phyloP scores from a whole-genome alignment of 2,113 vertebrate genomes.

The Sceloporus undulatus region DNA sequence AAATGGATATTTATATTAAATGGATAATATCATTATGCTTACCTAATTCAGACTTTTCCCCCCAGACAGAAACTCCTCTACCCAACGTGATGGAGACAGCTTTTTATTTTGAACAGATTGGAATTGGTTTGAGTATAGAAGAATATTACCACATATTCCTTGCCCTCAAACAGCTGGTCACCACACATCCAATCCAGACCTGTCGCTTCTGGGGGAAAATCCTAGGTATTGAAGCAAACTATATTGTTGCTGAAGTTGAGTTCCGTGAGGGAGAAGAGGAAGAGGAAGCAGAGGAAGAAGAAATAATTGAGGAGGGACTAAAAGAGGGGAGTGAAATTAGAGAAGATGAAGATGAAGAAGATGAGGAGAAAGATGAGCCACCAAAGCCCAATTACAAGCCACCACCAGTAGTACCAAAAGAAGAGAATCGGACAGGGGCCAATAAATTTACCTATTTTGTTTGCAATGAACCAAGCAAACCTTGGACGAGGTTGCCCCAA shows the following conservation, averaged over 20 bases:
- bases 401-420: conserved; percentile 83
- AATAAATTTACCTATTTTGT: conserved; percentile 96
- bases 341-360: conserved; percentile 61
- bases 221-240: conserved; percentile 86
- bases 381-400: conserved; percentile 84
- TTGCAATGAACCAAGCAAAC: conserved; percentile 88
- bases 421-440: conserved; percentile 83
- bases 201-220: conserved; percentile 97
- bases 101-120: conserved; percentile 93
- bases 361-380: conserved; percentile 71
- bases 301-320: conserved; percentile 59
- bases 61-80: conserved; percentile 81
- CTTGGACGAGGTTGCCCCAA: conserved; percentile 89
- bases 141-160: conserved; percentile 91
- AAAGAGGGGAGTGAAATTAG: conserved; percentile 38
- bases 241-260: conserved; percentile 91
- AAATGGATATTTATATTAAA: background rate
- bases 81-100: conserved; percentile 90
- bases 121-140: conserved; percentile 86
- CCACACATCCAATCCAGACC: conserved; percentile 79
- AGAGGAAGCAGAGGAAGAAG: conserved; percentile 79
- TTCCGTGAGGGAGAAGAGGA: conserved; percentile 85
- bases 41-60: conserved; percentile 48
- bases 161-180: conserved; percentile 88
- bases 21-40: background rate